Percentiles rank a stretch among this genome's conserved stretches.
Evolutionary conservation across 1,140 invertebrate species (phyloP).

Genomic region (Dinoponera quadriceps): DNA sequence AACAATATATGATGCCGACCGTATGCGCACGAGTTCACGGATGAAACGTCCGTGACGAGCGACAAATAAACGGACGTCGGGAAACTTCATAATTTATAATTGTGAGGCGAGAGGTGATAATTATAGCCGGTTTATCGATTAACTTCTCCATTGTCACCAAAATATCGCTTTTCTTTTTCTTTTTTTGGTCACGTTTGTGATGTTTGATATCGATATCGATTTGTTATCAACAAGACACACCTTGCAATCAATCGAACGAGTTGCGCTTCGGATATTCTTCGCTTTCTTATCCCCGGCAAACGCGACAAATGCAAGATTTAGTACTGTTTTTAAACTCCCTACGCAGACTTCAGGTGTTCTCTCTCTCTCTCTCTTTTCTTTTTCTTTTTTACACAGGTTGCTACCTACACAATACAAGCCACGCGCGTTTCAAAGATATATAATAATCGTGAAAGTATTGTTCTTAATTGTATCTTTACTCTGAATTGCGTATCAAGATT

Average conservation of each 20-base stretch:
- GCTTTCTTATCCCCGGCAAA: slow-evolving; percentile 20
- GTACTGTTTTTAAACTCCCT: neutral
- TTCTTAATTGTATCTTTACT: slow-evolving; percentile 25
- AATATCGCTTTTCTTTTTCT: slow-evolving; percentile 16
- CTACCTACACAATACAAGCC: no score
- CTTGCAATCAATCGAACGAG: neutral
- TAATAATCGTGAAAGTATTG: neutral
- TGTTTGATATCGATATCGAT: slow-evolving; percentile 10
- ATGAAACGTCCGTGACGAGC: neutral
- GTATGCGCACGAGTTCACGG: neutral
- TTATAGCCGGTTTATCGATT: slow-evolving; percentile 11
- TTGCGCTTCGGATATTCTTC: neutral
- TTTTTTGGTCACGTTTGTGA: neutral
- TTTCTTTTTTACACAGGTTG: no score
- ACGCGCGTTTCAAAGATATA: no score
- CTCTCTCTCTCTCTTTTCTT: neutral
- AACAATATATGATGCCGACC: no score
- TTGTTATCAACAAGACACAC: neutral
- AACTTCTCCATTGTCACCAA: neutral
- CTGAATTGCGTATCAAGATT: neutral
- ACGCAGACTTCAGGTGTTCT: slow-evolving; percentile 13
- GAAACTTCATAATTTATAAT: neutral
- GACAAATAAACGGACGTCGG: slow-evolving; percentile 7
- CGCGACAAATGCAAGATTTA: slow-evolving; percentile 14
- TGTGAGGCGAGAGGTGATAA: neutral